A percentile compares a stretch with the other conserved stretches of the same genome.
Conservation (phyloP, 2,113 vertebrate species). For the Scatophagus argus region DNA sequence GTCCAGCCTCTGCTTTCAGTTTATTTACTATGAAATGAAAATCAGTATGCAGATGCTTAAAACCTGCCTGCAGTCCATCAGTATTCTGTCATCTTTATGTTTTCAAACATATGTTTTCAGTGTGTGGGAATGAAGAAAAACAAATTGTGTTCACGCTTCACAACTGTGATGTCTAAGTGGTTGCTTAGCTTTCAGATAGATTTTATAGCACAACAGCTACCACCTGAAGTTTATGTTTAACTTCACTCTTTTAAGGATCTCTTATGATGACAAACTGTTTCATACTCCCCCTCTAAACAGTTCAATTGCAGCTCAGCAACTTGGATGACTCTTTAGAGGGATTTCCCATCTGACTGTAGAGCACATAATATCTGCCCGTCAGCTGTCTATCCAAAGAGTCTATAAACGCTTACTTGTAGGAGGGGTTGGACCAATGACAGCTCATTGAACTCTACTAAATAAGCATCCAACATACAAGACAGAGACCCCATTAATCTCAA, state of each 20-base stretch:
- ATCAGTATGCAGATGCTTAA: neutral
- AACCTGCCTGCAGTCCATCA: neutral
- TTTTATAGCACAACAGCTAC: neutral
- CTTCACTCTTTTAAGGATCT: neutral
- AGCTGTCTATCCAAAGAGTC: constrained; percentile 48
- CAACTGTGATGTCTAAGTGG: neutral
- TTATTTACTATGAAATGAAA: neutral
- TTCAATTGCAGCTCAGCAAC: constrained; percentile 8
- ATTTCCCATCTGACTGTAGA: constrained; percentile 20
- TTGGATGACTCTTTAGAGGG: constrained; percentile 4
- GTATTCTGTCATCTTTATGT: neutral
- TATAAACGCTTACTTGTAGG: constrained; percentile 55
- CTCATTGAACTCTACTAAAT: constrained; percentile 48
- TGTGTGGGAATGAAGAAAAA: neutral
- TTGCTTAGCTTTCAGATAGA: neutral
- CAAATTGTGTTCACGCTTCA: no score
- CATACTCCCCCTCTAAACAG: neutral
- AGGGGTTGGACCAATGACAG: constrained; percentile 45
- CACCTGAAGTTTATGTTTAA: neutral
- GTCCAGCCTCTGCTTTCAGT: neutral
- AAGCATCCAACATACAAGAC: constrained; percentile 42
- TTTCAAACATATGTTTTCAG: constrained; percentile 19
- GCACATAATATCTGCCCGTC: constrained; percentile 58
- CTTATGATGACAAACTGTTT: constrained; percentile 5
- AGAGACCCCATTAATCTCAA: constrained; percentile 32